A percentile compares a stretch with the other conserved stretches of the same genome.
Conservation (phyloP, 2,113 vertebrate genomes). For the Acrocephalus arundinaceus region DNA sequence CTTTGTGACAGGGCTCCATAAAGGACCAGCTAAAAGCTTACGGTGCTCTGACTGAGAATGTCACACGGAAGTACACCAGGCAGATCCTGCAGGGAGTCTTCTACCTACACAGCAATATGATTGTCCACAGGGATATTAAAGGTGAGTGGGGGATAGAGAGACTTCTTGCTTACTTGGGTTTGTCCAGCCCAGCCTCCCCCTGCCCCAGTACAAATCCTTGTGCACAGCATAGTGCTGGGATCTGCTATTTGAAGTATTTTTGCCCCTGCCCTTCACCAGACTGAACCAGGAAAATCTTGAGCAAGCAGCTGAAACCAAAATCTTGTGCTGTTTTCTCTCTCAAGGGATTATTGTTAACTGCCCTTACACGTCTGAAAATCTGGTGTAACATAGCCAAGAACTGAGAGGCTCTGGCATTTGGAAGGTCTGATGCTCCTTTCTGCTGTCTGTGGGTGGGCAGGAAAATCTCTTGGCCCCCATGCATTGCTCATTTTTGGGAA, state of each 20-base stretch:
- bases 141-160: constrained; percentile 65
- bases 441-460: background rate
- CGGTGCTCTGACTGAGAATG: constrained; percentile 88
- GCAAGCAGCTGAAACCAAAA: background rate
- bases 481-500: background rate
- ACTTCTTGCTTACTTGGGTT: background rate
- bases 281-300: background rate
- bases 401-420: background rate
- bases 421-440: background rate
- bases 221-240: background rate
- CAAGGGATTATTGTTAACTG: background rate
- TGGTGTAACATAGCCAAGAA: background rate
- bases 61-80: constrained; percentile 86
- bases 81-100: constrained; percentile 92
- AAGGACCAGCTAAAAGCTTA: constrained; percentile 92
- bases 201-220: background rate
- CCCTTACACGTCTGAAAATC: background rate
- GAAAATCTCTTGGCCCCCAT: background rate
- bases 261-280: background rate
- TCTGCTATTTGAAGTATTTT: background rate
- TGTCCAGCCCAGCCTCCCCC: background rate
- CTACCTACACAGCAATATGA: constrained; percentile 94
- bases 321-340: background rate
- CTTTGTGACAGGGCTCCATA: constrained; percentile 82
- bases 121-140: constrained; percentile 93